These are phyloP conservation scores for Ceuthmochares aereus DNA, from an alignment of 2,113 vertebrate genomes.

Conservation along the genomic window DNA sequence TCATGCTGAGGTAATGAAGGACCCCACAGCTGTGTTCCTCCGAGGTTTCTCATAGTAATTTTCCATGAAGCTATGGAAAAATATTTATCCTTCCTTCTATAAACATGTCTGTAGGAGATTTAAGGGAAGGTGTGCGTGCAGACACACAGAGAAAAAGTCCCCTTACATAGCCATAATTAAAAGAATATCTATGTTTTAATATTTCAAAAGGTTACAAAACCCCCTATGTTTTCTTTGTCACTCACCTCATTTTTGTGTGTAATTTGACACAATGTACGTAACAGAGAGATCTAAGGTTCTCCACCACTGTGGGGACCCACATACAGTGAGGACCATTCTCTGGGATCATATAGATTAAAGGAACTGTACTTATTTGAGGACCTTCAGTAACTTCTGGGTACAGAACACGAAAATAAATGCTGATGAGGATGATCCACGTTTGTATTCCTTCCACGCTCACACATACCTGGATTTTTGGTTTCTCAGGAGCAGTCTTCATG, in stretches of 20 bases:
- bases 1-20: conserved; percentile 46
- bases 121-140: conserved; percentile 7
- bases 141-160: conserved; percentile 21
- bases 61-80: conserved; percentile 71
- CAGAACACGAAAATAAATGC: neutral
- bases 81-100: conserved; percentile 71
- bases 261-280: neutral
- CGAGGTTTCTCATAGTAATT: conserved; percentile 62
- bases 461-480: neutral
- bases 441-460: neutral
- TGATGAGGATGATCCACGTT: neutral
- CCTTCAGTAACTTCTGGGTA: neutral
- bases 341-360: neutral
- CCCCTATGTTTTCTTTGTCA: neutral
- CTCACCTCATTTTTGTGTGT: neutral
- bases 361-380: neutral
- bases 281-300: neutral
- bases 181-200: conserved; percentile 29
- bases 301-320: neutral
- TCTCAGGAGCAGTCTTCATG: neutral
- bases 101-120: conserved; percentile 65
- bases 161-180: conserved; percentile 39
- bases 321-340: neutral
- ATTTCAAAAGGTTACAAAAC: neutral
- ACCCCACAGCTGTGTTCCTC: conserved; percentile 62